These are phyloP conservation scores for Plestiodon gilberti DNA, from an alignment of 2,113 vertebrate species.

Conservation along the genomic window DNA sequence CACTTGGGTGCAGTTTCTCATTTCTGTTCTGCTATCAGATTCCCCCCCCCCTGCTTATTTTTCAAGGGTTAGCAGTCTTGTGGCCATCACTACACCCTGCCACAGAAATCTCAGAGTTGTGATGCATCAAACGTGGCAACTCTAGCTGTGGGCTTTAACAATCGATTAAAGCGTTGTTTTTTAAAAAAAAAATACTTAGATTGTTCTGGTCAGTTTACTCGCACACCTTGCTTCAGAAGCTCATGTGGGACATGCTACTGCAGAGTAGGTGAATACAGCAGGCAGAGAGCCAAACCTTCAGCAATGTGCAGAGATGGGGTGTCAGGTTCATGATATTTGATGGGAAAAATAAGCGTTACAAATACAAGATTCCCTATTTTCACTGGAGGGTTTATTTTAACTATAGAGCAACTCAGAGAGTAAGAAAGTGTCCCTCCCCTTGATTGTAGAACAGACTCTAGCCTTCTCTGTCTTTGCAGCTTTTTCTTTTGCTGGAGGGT, in stretches of 20 bases:
- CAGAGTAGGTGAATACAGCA: too few relatives aligned
- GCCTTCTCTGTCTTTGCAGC: not conserved
- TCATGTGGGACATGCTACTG: not conserved
- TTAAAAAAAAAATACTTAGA: not conserved
- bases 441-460: constrained; percentile 1
- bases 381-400: not conserved
- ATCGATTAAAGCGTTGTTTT: too few relatives aligned
- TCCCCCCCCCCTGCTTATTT: too few relatives aligned
- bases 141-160: too few relatives aligned
- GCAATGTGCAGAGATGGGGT: too few relatives aligned
- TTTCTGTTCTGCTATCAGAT: too few relatives aligned
- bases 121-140: too few relatives aligned
- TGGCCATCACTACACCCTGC: too few relatives aligned
- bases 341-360: not conserved
- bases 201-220: not conserved
- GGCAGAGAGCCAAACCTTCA: not conserved
- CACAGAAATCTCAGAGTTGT: too few relatives aligned
- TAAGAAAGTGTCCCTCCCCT: constrained; percentile 17
- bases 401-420: not conserved
- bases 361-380: not conserved
- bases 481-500: constrained; percentile 16
- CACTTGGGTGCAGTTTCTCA: too few relatives aligned
- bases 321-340: not conserved
- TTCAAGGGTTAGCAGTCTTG: too few relatives aligned
- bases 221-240: not conserved